Evolutionary conservation across 1,140 invertebrate species (phyloP), one percentile per base, ranked within the genome.

Genomic region (Brachionus manjavacas): DNA sequence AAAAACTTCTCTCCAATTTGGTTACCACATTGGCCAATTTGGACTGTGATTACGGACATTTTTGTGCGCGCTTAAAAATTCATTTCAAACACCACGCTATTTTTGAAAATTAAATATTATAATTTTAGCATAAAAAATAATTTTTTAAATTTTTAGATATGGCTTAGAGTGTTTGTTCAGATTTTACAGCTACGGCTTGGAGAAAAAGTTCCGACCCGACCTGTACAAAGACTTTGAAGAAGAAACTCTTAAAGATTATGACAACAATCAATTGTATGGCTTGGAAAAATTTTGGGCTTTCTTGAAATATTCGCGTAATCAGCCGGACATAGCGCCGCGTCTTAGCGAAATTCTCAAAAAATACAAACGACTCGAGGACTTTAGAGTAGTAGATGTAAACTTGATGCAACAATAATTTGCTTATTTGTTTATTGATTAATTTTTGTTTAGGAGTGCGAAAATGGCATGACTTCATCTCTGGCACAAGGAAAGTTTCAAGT

Each of bases 281-380:
- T 90, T 99, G 66, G 97, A 99, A 90, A 99, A 99, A 89, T 99
- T 99, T 90, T 98, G 96, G 95, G 96, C 96, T 55, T 99, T 98
- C 91, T 90, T 97, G 6, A 98, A 98, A 89, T 91, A 90, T 86
- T 90, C 88, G 7, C 80, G 87, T 16, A 86, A 86, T 68, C 86
- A 87, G 80, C 81, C 83, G 11, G 92, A 94, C 83, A 93, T 98
- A 23, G 92, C 95, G 86, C 91, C 93, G 4, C 93, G 93, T 86
- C 90, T 99, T 52, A 91, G 93, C 84, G 93, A 93, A 68, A 93
- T 94, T 88, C 89, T 99, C 52, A 92, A 92, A 39, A 95, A 94
- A 87, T 99, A 96, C 89, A 96, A 97, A 88, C 95, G 92, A 84
- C 94, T 98, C 84, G 95, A 98, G 91, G 96, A 99, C 89, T 99